phyloP scores from a whole-genome alignment of 2,113 vertebrate genomes.

The Otis tarda region DNA sequence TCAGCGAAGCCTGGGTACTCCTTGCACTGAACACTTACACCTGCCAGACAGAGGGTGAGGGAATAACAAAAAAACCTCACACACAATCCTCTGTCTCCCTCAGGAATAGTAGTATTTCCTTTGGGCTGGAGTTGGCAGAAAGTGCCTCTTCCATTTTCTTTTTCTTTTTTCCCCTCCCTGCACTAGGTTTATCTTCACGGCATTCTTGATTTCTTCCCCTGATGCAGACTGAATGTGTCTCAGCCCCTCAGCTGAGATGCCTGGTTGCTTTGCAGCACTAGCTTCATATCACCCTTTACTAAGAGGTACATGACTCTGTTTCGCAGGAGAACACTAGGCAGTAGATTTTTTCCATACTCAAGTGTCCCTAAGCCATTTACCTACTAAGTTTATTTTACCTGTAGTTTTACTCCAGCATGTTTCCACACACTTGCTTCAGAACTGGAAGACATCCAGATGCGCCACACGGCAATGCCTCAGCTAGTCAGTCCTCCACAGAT shows the following conservation, averaged over 20 bases:
- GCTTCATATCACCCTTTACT: not conserved
- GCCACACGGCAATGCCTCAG: not conserved
- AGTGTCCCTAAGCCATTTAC: not conserved
- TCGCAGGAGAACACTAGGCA: not conserved
- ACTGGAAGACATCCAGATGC: not conserved
- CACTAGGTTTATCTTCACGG: not conserved
- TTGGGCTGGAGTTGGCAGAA: not conserved
- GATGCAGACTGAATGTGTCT: not conserved
- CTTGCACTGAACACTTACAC: not conserved
- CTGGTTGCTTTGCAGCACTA: not conserved
- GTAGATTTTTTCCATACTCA: not conserved
- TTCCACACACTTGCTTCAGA: not conserved
- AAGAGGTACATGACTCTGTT: not conserved
- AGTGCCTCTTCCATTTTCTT: not conserved
- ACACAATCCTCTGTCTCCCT: not conserved
- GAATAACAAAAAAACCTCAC: not conserved
- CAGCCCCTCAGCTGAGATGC: not conserved
- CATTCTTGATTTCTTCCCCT: not conserved
- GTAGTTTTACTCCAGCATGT: not conserved
- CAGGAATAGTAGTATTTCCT: not conserved
- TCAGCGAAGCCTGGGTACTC: not conserved
- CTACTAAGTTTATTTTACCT: not conserved
- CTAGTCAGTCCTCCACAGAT: not conserved
- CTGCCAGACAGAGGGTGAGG: not conserved
- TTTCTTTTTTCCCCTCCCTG: not conserved